Conservation (phyloP, 2,888 invertebrate genomes). For the Drosophila subquinaria region DNA sequence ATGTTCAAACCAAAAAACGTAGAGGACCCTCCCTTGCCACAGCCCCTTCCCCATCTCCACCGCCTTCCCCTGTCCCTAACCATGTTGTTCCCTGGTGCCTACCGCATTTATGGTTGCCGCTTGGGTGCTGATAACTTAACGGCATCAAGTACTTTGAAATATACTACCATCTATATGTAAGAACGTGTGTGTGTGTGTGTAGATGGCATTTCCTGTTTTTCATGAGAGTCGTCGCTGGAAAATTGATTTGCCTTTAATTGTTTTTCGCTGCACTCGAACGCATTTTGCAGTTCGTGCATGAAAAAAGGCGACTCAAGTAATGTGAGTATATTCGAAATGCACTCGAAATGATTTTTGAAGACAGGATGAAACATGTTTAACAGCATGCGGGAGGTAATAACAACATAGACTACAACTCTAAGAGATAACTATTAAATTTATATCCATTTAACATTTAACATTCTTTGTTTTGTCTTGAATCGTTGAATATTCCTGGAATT, state of each 20-base stretch:
- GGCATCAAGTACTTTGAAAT: slow-evolving; percentile 57
- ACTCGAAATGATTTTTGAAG: slow-evolving; percentile 24
- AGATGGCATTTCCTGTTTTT: slow-evolving; percentile 55
- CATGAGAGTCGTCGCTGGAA: slow-evolving; percentile 49
- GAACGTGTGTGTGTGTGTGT: neutral
- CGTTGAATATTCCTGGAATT: slow-evolving; percentile 29
- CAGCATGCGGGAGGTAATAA: slow-evolving; percentile 22
- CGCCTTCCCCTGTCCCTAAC: neutral
- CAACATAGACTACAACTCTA: neutral
- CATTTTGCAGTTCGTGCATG: slow-evolving; percentile 67
- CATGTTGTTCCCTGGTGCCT: slow-evolving; percentile 26
- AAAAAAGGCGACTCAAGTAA: slow-evolving; percentile 36
- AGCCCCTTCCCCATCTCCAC: neutral
- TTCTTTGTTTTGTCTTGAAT: slow-evolving; percentile 18
- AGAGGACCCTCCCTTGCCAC: slow-evolving; percentile 17
- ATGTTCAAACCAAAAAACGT: slow-evolving; percentile 48
- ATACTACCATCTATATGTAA: slow-evolving; percentile 29
- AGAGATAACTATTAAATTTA: slow-evolving; percentile 17
- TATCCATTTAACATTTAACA: slow-evolving; percentile 46
- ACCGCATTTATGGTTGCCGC: slow-evolving; percentile 63
- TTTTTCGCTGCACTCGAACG: slow-evolving; percentile 66
- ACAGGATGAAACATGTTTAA: slow-evolving; percentile 27
- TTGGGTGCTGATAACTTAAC: slow-evolving; percentile 62
- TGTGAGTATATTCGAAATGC: slow-evolving; percentile 35
- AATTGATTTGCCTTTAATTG: slow-evolving; percentile 69